phyloP scores from a whole-genome alignment of 1,140 invertebrate species.

The Drosophila grimshawi region DNA sequence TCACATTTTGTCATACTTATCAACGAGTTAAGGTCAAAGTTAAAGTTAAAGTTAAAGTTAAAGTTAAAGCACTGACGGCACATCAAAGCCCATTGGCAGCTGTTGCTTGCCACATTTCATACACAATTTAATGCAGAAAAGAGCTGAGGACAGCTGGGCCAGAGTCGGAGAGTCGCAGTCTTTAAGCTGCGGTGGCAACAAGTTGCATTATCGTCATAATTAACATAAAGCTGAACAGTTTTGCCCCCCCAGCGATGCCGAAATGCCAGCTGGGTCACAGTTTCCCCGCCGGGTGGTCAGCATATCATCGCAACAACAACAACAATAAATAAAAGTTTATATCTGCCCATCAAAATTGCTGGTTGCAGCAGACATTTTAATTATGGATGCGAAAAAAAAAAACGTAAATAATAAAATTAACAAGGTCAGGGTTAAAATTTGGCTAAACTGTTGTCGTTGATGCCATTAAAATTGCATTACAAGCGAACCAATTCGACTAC shows the following conservation, averaged over 20 bases:
- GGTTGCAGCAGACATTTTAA: conserved; percentile 72
- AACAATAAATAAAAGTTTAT: conserved; percentile 33
- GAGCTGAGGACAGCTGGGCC: conserved; percentile 32
- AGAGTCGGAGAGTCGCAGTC: conserved; percentile 5
- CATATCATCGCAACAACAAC: conserved; percentile 22
- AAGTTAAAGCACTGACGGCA: conserved; percentile 32
- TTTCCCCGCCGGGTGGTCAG: conserved; percentile 57
- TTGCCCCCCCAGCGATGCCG: conserved; percentile 34
- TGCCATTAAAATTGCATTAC: conserved; percentile 58
- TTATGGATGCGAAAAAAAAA: conserved; percentile 66
- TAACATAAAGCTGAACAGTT: conserved; percentile 58
- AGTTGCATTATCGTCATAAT: conserved; percentile 69
- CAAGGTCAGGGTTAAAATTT: conserved; percentile 65
- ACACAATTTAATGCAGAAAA: neutral
- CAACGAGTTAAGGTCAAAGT: conserved; percentile 40
- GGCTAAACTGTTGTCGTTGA: conserved; percentile 31
- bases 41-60: conserved; percentile 20
- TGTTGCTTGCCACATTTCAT: neutral
- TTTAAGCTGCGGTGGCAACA: conserved; percentile 27
- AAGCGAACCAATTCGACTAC: conserved; percentile 30
- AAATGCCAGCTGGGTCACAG: conserved; percentile 22
- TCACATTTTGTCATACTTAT: conserved; percentile 36
- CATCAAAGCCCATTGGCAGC: conserved; percentile 29
- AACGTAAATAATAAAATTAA: conserved; percentile 50
- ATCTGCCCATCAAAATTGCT: conserved; percentile 66